Base-by-base conservation (phyloP, 1,140 invertebrate species). In the Anastrepha obliqua region DNA sequence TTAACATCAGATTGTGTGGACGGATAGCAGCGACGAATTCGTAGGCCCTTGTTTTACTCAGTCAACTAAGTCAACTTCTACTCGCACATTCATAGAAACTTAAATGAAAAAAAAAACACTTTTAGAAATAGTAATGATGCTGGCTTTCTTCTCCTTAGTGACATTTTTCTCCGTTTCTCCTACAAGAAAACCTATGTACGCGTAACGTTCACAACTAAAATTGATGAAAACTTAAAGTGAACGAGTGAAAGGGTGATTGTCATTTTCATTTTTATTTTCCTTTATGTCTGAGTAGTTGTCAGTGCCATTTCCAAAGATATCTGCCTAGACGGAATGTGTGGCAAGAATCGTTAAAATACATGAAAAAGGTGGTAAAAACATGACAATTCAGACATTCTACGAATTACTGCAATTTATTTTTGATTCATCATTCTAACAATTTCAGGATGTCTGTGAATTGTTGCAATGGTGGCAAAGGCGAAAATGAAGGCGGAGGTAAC, bases 321-420 rank as follows among this genome's bases (percentile, higher is more conserved):
- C 29, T 55, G 51, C 39, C 29, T 47, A 17, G 39, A 47, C 42
- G 42, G 39, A 29, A 17, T 15, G 9, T 74, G 13, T 74, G 67
- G 67, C 67, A n/a, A 15, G 44, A 47, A 15, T 15, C 67, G 39
- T 47, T 74, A 15, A 42, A n/a, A n/a, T 15, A 74, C 67, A 74
- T 17, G 67, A 74, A 74, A 74, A 8, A 74, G 67, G 67, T 15
- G 67, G 67, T 4, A 7, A 74, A 74, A 74, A 74, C 67, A 74
- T 74, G 67, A 74, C 39, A 74, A 44, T 15, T 42, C 42, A 47
- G 39, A 47, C 13, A 47, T 11, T 47, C 13, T 74, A 74, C 44
- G 67, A 74, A 74, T 74, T 44, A 42, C 67, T 2, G 67, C 67
- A 74, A 74, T 74, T 44, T 74, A 74, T 47, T 74, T 47, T 74